A percentile compares a stretch with the other conserved stretches of the same genome.
phyloP scores from a whole-genome alignment of 2,113 vertebrate genomes.

The Marmota monax region DNA sequence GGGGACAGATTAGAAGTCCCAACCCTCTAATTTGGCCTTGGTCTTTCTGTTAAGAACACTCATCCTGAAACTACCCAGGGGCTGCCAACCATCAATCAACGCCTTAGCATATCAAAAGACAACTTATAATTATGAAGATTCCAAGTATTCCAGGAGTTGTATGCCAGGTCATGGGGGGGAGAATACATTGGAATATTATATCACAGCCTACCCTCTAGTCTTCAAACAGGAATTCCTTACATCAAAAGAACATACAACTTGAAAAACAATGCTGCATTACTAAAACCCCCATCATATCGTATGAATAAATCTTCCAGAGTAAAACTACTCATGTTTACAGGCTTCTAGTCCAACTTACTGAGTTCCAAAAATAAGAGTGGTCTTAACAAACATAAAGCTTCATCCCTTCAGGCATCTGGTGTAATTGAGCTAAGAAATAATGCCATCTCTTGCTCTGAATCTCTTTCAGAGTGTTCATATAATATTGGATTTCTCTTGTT shows the following conservation, averaged over 20 bases:
- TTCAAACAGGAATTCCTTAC: not conserved
- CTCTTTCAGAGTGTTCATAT: too few relatives aligned
- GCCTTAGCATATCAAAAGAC: not conserved
- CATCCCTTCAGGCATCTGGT: too few relatives aligned
- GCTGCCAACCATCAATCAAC: not conserved
- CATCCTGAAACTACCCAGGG: not conserved
- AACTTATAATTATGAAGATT: not conserved
- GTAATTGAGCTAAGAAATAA: too few relatives aligned
- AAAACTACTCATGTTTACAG: too few relatives aligned
- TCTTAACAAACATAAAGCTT: too few relatives aligned
- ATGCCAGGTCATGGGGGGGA: not conserved
- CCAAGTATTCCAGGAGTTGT: not conserved
- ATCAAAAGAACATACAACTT: not conserved
- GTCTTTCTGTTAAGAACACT: not conserved
- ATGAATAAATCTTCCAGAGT: too few relatives aligned
- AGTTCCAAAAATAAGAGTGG: too few relatives aligned
- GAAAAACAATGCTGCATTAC: not conserved
- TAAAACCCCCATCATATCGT: not conserved
- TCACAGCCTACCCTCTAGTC: not conserved
- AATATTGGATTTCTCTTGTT: too few relatives aligned
- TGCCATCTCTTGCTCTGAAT: too few relatives aligned
- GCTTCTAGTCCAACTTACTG: too few relatives aligned
- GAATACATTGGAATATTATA: not conserved
- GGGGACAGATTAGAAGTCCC: not conserved
- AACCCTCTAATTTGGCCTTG: not conserved